Evolutionary conservation across 2,888 invertebrate genomes (phyloP).

Genomic region (Agrochola lota): DNA sequence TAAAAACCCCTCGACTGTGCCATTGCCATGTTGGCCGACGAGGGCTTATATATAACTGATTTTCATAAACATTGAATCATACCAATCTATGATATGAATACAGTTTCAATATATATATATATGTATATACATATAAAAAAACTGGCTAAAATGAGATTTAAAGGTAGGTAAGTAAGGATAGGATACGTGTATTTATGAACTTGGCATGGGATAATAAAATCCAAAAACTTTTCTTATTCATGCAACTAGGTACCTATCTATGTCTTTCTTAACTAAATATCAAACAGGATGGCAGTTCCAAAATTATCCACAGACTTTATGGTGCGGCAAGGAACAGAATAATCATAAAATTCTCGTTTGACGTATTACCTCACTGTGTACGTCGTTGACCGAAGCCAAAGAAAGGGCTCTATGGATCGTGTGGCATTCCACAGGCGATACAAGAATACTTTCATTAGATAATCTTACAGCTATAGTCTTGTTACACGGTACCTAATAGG

Average conservation of each 20-base stretch:
- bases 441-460: constrained; percentile 52
- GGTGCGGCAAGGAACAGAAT: constrained; percentile 47
- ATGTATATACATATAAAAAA: no score
- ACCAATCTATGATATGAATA: neutral
- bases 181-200: no score
- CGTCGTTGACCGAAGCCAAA: constrained; percentile 66
- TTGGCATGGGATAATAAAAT: neutral
- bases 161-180: neutral
- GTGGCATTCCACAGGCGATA: constrained; percentile 49
- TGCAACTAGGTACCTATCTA: neutral
- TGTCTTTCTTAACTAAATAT: constrained; percentile 16
- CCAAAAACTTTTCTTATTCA: constrained; percentile 5
- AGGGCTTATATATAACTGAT: neutral
- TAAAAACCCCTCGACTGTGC: constrained; percentile 1
- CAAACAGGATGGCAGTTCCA: constrained; percentile 62
- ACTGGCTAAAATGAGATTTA: neutral
- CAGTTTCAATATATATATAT: no score
- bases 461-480: constrained; percentile 39
- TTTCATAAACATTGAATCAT: neutral
- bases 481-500: neutral
- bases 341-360: constrained; percentile 67
- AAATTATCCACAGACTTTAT: constrained; percentile 59
- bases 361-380: constrained; percentile 62
- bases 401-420: constrained; percentile 50
- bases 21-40: no score